Evolutionary conservation across 2,113 vertebrate species (phyloP), one percentile per base, ranked within the genome.

Genomic region (Onychostoma macrolepis): DNA sequence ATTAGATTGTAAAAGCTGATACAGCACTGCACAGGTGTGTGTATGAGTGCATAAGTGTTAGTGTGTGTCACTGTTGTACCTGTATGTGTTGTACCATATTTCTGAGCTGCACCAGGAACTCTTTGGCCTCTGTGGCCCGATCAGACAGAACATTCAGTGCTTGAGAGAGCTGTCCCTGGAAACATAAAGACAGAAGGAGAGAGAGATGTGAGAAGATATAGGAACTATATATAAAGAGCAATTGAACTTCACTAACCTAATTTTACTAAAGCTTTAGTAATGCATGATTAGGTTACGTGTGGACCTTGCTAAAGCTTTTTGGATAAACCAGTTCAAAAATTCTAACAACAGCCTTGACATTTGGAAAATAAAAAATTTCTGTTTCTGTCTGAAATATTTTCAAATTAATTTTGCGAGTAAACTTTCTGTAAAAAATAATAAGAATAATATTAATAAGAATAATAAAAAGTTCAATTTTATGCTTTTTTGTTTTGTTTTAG

Each of bases 51-150:
- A 48, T 15, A 17, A 17, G 48, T 50, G 45, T 43, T 43, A 21
- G 41, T 9, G 26, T 33, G 1, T 83, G 45, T 61, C 2, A 53
- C 10, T 83, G 76, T 58, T 58, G 67, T 96, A 99, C 98, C 97
- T 99, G 98, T 92, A 99, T 99, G 89, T 99, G 97, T 92, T 98
- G 97, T 63, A 99, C 97, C 96, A 98, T 99, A 92, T 97, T 99
- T 82, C 97, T 96, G 71, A 99, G 97, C 81, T 99, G 97, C 1
- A 99, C 96, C 90, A 99, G 94, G 89, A 99, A 99, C 89, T 99
- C 98, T 92, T 99, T 99, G 63, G 98, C 98, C 89, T 99, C 98
- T 19, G 97, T 98, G 89, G 98, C 98, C 93, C 97, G 95, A 93
- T 99, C 98, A 4, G 98, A 99, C 88, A 99, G 93, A 28, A 97